Base-by-base conservation (phyloP, 2,113 vertebrate genomes). In the Motacilla tschutschensis region DNA sequence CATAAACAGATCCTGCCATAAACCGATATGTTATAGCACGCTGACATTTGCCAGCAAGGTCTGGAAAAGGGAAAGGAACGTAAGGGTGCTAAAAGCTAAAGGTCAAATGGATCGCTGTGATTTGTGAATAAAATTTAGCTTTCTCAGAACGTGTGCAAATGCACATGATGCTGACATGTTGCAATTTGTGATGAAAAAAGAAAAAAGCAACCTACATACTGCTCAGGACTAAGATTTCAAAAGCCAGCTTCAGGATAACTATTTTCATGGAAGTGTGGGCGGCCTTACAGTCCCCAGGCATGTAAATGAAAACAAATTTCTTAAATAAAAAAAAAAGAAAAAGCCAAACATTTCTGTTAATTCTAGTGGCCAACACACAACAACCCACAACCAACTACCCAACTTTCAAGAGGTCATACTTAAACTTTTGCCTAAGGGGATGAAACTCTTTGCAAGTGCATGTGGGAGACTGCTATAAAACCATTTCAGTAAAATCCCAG, bases 11-110 rank as follows among this genome's bases (percentile, higher is more conserved):
- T 89, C 83, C 70, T 66, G 54, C 54, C 54, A 57, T 80, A 73
- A 82, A 85, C 44, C 3, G 44, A 9, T 21, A 77, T 2, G 5
- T 88, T 86, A 76, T 9, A 26, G 87, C 87, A 90, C 0, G 69
- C 85, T 95, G 91, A 93, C 93, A 92, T 95, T 95, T 95, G 76
- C 57, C 77, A 92, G 85, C 66, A 78, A 87, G 57, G 69, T 51
- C 94, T 89, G 69, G 33, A 83, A 90, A 92, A 93, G 93, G 93
- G 46, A 92, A 93, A 90, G 87, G 94, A 92, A 92, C 2, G 43
- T 87, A 67, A 53, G 69, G 66, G 62, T 6, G 2, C 78, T 93
- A 80, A 80, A 91, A 95, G 46, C 79, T 74, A 94, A 95, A 95
- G 93, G 93, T 94, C 89, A 91, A 38, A 74, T 5, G 14, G 85